Base-by-base conservation (phyloP, 37 sponge, comb jelly and placozoan genomes). In the Haliclona indistincta region DNA sequence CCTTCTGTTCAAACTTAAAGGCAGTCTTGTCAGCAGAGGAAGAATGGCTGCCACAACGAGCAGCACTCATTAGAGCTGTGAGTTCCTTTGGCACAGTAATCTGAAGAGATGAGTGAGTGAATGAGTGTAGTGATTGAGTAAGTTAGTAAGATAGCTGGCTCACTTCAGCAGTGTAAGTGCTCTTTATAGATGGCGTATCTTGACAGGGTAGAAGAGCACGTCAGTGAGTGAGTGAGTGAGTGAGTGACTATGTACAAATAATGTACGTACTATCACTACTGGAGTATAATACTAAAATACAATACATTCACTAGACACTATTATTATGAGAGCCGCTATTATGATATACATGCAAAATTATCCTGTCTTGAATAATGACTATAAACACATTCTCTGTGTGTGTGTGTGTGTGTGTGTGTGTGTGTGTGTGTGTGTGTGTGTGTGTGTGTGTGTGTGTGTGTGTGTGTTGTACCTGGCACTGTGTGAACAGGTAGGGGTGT, bases 401-500 rank as follows among this genome's bases (percentile, higher is more conserved):
- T 64, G 65, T 64, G 65, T 64, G 37, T 64, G 65, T 64, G 37
- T 64, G 65, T 64, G 37, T 64, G 65, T 64, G 65, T 64, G 37
- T 64, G 65, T 64, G 65, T 64, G 65, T 64, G 37, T 64, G 65
- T 64, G 37, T 64, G 65, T 17, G 37, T 64, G 65, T 64, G 65
- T 64, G 37, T 64, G 65, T 64, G 37, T 64, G 65, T 64, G 37
- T 64, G 33, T 74, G 75, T 39, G 15, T n/a, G n/a, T n/a, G n/a
- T n/a, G n/a, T n/a, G n/a, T n/a, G n/a, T n/a, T n/a, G n/a, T 32
- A 91, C 92, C 71, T 91, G 91, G 45, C 90, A 89, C 78, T 96
- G 97, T 0, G 97, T 96, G 68, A 84, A 96, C 53, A 96, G 85
- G 39, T 93, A 96, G 20, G 91, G 91, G 22, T 93, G 83, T 39